phyloP scores from a whole-genome alignment of 2,888 invertebrate genomes.

The Poecilus cupreus region DNA sequence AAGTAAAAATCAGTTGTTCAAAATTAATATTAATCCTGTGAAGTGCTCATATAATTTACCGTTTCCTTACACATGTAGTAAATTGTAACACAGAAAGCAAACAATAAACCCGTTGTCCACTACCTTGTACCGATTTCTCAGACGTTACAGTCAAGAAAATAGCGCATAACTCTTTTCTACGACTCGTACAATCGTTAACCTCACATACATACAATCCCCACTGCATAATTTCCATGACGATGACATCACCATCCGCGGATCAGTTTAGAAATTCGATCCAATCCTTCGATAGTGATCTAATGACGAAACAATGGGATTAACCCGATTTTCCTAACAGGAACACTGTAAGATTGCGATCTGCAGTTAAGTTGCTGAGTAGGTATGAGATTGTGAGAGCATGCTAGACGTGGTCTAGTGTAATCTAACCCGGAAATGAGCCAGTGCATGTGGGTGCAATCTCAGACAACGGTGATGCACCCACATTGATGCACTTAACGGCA shows the following conservation, averaged over 20 bases:
- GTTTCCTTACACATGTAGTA: no score
- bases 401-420: neutral
- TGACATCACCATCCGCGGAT: neutral
- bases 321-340: neutral
- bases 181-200: no score
- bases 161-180: no score
- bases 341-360: neutral
- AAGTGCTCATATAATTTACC: no score
- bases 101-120: no score
- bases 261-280: neutral
- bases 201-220: no score
- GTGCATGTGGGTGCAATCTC: conserved; percentile 29
- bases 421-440: conserved; percentile 13
- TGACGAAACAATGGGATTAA: conserved; percentile 8
- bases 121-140: no score
- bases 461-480: conserved; percentile 10
- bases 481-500: neutral
- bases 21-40: no score
- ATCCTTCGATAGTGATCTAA: neutral
- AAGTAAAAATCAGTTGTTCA: no score
- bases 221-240: neutral
- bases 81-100: no score
- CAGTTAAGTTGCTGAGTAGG: neutral
- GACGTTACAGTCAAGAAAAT: no score
- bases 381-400: neutral